Conservation (phyloP, 2,797 vertebrate species). For the Brachyalestes nurse region DNA sequence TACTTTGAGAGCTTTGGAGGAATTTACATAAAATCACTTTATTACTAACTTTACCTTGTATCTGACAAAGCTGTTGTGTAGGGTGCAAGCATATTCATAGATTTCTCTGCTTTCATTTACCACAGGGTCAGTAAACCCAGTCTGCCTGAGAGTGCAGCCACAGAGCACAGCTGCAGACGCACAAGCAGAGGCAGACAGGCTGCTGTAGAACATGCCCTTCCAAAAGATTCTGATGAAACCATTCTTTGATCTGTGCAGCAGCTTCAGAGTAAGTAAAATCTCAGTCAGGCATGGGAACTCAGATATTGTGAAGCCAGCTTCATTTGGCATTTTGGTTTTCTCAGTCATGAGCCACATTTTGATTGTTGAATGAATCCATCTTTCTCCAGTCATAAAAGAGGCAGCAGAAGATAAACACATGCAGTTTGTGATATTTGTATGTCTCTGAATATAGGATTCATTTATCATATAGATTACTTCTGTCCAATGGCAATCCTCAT, state of each 20-base stretch:
- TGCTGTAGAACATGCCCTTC: conserved; percentile 43
- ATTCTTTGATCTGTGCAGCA: conserved; percentile 45
- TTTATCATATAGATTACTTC: conserved; percentile 56
- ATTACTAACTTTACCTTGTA: conserved; percentile 22
- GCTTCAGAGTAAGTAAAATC: conserved; percentile 66
- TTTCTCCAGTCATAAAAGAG: conserved; percentile 54
- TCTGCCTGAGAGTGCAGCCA: conserved; percentile 1
- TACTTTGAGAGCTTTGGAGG: background rate
- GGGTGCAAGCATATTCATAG: background rate
- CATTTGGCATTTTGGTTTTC: conserved; percentile 61
- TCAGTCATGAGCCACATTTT: conserved; percentile 60
- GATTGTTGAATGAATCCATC: conserved; percentile 64
- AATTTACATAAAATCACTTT: background rate
- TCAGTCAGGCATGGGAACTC: conserved; percentile 63
- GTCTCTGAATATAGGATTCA: conserved; percentile 64
- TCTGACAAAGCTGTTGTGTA: background rate
- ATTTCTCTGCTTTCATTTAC: background rate
- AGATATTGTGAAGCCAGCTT: conserved; percentile 68
- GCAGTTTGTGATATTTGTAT: conserved; percentile 61
- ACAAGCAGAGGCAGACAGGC: conserved; percentile 52
- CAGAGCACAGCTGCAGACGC: background rate
- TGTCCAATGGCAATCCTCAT: conserved; percentile 35
- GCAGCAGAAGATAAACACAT: conserved; percentile 57
- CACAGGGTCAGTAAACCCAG: background rate
- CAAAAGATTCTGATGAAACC: conserved; percentile 13